A percentile compares a stretch with the other conserved stretches of the same genome.
phyloP scores from a whole-genome alignment of 2,113 vertebrate species.

The Tilapia sparmanii region DNA sequence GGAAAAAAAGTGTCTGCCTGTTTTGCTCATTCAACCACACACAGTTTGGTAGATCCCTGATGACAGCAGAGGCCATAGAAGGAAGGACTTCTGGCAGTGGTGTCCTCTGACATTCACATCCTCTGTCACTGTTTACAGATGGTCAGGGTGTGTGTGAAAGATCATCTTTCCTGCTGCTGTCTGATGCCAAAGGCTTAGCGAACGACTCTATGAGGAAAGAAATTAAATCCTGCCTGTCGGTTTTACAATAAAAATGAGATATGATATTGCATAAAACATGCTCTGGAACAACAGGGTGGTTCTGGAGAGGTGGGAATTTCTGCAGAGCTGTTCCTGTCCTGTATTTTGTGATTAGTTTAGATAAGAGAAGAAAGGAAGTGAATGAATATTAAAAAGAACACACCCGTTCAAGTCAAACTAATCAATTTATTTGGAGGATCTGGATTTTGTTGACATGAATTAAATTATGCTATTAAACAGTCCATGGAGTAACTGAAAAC shows the following conservation, averaged over 20 bases:
- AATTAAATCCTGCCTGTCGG: not conserved
- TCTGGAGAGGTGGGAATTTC: not conserved
- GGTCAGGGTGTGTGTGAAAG: not conserved
- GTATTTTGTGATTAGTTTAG: not conserved
- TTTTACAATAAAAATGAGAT: not conserved
- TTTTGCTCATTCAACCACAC: conserved; percentile 6
- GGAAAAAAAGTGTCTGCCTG: not conserved
- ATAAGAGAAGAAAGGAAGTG: not conserved
- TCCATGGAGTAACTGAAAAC: not conserved
- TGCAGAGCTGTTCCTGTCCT: not conserved
- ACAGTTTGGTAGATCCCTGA: conserved; percentile 24
- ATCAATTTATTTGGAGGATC: conserved; percentile 12
- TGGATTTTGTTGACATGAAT: not conserved
- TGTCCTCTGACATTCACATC: conserved; percentile 43
- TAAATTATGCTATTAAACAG: not conserved
- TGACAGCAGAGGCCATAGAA: conserved; percentile 35
- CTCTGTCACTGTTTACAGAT: conserved; percentile 24
- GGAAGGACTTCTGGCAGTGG: conserved; percentile 34
- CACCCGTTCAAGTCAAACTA: not conserved
- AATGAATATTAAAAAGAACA: not conserved
- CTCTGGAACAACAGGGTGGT: not conserved
- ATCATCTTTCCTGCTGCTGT: not conserved
- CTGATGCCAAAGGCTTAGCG: not conserved
- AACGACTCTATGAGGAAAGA: not conserved
- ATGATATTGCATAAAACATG: not conserved